Percentiles rank a stretch among this genome's conserved stretches.
Conservation (phyloP, 2,888 invertebrate genomes). For the Odontothrips loti region DNA sequence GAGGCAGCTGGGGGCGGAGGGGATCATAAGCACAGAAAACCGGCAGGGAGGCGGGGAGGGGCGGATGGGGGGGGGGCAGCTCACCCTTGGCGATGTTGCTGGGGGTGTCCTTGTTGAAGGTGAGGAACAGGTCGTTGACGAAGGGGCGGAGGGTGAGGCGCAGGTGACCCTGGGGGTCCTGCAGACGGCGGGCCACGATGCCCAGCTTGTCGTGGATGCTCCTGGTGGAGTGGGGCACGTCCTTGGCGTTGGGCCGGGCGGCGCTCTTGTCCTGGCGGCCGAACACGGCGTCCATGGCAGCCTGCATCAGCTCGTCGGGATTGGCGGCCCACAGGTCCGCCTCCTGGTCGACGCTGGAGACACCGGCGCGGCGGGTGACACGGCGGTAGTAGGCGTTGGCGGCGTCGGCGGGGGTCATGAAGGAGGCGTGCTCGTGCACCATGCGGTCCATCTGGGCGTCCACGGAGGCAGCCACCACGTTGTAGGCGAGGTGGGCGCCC, state of each 20-base stretch:
- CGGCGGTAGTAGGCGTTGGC: slow-evolving; percentile 33
- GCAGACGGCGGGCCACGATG: slow-evolving; percentile 31
- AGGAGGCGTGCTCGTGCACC: slow-evolving; percentile 32
- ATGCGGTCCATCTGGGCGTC: slow-evolving; percentile 32
- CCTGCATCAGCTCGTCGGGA: slow-evolving; percentile 30
- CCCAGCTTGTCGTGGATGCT: slow-evolving; percentile 33
- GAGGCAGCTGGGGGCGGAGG: slow-evolving; percentile 29
- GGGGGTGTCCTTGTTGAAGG: slow-evolving; percentile 33
- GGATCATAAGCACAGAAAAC: no score
- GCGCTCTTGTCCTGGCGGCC: slow-evolving; percentile 28
- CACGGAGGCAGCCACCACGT: slow-evolving; percentile 28
- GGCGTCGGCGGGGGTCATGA: slow-evolving; percentile 28
- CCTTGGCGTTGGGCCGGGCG: slow-evolving; percentile 32
- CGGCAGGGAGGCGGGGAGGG: no score
- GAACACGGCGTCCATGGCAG: slow-evolving; percentile 31
- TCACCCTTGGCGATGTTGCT: slow-evolving; percentile 32
- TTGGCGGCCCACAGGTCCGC: slow-evolving; percentile 35
- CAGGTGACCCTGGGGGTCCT: slow-evolving; percentile 34
- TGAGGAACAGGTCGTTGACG: slow-evolving; percentile 31
- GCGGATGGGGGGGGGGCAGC: no score
- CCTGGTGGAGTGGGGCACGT: slow-evolving; percentile 32
- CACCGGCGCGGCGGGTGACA: slow-evolving; percentile 31
- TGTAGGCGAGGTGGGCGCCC: slow-evolving; percentile 30
- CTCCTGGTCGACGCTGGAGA: slow-evolving; percentile 28
- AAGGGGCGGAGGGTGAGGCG: slow-evolving; percentile 28